phyloP scores from a whole-genome alignment of 2,888 invertebrate genomes.

The Aradus depressus region DNA sequence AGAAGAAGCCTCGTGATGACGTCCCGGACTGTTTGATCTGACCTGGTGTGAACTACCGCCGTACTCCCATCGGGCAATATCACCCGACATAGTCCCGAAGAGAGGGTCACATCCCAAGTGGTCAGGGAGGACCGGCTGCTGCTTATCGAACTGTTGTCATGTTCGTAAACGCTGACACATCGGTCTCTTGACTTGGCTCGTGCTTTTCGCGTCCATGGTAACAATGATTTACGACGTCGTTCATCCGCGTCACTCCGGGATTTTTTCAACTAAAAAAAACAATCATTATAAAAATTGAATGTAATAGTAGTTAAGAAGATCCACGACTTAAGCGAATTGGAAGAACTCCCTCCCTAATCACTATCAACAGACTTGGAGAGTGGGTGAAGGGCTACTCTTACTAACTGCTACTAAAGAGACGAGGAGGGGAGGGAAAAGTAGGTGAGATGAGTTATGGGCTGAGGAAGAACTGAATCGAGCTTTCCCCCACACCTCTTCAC shows the following conservation, averaged over 20 bases:
- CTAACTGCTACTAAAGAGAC: no score
- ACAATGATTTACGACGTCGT: slow-evolving; percentile 72
- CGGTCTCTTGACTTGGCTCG: slow-evolving; percentile 55
- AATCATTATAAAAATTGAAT: neutral
- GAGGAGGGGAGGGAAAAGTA: no score
- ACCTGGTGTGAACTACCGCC: slow-evolving; percentile 75
- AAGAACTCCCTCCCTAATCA: no score
- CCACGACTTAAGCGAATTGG: no score
- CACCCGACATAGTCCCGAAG: slow-evolving; percentile 60
- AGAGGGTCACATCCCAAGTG: slow-evolving; percentile 46
- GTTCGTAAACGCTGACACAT: slow-evolving; percentile 33
- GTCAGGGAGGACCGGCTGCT: slow-evolving; percentile 51
- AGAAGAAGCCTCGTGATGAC: slow-evolving; percentile 72
- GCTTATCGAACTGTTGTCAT: slow-evolving; percentile 43
- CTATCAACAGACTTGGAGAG: no score
- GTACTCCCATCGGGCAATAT: slow-evolving; percentile 84
- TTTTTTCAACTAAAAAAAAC: slow-evolving; percentile 49
- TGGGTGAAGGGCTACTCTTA: no score
- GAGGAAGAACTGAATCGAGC: no score
- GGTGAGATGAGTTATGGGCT: no score
- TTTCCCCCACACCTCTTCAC: no score
- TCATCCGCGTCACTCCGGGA: slow-evolving; percentile 79
- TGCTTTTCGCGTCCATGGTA: slow-evolving; percentile 77
- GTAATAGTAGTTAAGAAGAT: neutral
- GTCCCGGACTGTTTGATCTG: slow-evolving; percentile 61